Evolutionary conservation across 2,113 vertebrate species (phyloP).

Genomic region (Pangasianodon hypophthalmus): DNA sequence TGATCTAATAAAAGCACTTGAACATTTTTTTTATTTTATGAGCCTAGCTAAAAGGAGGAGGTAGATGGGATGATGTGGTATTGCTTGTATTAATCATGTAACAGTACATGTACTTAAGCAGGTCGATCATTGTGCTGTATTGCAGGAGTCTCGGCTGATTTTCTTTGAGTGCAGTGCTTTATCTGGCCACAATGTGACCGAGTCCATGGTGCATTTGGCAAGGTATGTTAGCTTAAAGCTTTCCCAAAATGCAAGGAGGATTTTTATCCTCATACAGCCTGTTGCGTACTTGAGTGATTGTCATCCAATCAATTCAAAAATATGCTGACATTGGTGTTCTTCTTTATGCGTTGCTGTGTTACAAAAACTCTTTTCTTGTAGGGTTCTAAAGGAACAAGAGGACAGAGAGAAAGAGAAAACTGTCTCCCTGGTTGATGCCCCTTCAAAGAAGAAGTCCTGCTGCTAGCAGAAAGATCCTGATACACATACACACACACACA

Average conservation of each 20-base stretch:
- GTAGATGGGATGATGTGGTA: neutral
- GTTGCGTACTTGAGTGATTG: neutral
- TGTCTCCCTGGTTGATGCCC: constrained; percentile 66
- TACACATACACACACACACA: neutral
- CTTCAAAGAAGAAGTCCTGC: constrained; percentile 80
- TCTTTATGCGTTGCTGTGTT: neutral
- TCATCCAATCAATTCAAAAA: neutral
- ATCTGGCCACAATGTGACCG: constrained; percentile 79
- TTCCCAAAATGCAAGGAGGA: neutral
- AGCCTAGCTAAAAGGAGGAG: neutral
- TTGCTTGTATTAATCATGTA: neutral
- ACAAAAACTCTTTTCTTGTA: constrained; percentile 49
- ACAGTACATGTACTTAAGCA: neutral
- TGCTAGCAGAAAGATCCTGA: constrained; percentile 67
- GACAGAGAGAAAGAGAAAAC: constrained; percentile 85
- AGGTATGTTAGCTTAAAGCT: constrained; percentile 71
- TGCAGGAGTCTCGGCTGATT: constrained; percentile 80
- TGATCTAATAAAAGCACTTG: constrained; percentile 15
- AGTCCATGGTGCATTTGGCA: constrained; percentile 83
- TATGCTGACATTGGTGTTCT: neutral
- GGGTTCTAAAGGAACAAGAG: constrained; percentile 86
- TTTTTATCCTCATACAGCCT: neutral
- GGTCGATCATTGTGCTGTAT: neutral
- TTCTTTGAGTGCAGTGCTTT: constrained; percentile 92
- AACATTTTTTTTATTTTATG: neutral